Evolutionary conservation across 2,888 invertebrate species (phyloP), one percentile per base, ranked within the genome.

Genomic region (Yponomeuta cagnagella): DNA sequence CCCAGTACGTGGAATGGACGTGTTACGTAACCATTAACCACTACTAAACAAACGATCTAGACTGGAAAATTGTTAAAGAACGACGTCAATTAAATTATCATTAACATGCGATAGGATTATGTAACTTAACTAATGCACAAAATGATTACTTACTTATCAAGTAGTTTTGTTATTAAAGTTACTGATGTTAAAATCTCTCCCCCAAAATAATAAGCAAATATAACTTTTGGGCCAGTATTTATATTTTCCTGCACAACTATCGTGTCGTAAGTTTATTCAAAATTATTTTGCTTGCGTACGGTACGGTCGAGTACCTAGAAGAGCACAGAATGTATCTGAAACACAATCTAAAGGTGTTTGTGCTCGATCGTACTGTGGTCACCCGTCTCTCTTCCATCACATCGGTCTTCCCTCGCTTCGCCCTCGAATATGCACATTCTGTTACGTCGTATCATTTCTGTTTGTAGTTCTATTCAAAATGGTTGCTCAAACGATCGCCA

Each of bases 391-490:
- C 4, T 64, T 10, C 64, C 30, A 64, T 64, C 64, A 64, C 30
- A 43, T 23, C 15, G 15, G 15, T 15, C 12, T 58, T 73, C 73
- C 76, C 78, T 79, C 80, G 77, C 76, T 90, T 90, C 89, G 88
- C 77, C 87, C 89, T 88, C 77, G 78, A 85, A 85, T 86, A 52
- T 89, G 86, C 88, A 89, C 90, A 89, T 89, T 90, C 85, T 88
- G 92, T 92, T 90, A 92, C 90, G 91, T 90, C 92, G 87, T 90
- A 85, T 90, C 90, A 88, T 92, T 92, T 92, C 83, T 92, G 87
- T 92, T 92, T 91, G 91, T 92, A 92, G 92, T 92, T 91, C 90
- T 91, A 90, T 91, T 84, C 92, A 92, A 92, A 92, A 92, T 92
- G 92, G 92, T 92, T 89, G 86, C 91, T 88, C 88, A 88, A 91